Evolutionary conservation across 2,888 invertebrate genomes (phyloP).

Genomic region (Dryobota labecula): DNA sequence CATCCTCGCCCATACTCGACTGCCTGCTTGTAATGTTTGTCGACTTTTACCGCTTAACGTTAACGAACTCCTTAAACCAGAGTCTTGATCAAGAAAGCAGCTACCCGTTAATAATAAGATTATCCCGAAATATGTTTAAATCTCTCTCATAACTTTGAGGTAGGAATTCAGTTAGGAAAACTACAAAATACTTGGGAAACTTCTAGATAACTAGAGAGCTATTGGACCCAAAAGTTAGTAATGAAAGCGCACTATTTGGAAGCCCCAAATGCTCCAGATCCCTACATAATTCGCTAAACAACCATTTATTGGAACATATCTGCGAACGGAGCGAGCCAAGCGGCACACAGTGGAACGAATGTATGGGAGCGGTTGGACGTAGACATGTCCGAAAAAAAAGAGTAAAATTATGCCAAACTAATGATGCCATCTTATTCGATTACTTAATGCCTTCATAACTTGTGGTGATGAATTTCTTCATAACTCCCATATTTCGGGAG

Average conservation of each 20-base stretch:
- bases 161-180: conserved; percentile 41
- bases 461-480: no score
- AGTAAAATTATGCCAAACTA: no score
- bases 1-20: conserved; percentile 58
- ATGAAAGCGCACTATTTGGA: conserved; percentile 66
- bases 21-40: conserved; percentile 66
- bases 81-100: conserved; percentile 44
- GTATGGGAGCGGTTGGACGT: no score
- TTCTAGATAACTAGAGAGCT: conserved; percentile 64
- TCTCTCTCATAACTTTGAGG: conserved; percentile 13
- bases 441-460: no score
- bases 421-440: no score
- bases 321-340: no score
- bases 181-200: conserved; percentile 62
- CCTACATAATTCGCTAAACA: conserved; percentile 63
- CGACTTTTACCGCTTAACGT: conserved; percentile 65
- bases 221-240: conserved; percentile 66
- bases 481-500: no score
- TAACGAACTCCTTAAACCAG: conserved; percentile 44
- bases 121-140: conserved; percentile 45
- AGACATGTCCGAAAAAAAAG: no score
- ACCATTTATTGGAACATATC: conserved; percentile 69
- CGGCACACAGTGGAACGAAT: no score
- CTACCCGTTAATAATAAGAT: conserved; percentile 54
- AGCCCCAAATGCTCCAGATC: conserved; percentile 52